Evolutionary conservation across 1,140 invertebrate genomes (phyloP), one percentile per base, ranked within the genome.

Genomic region (Sinella curviseta): DNA sequence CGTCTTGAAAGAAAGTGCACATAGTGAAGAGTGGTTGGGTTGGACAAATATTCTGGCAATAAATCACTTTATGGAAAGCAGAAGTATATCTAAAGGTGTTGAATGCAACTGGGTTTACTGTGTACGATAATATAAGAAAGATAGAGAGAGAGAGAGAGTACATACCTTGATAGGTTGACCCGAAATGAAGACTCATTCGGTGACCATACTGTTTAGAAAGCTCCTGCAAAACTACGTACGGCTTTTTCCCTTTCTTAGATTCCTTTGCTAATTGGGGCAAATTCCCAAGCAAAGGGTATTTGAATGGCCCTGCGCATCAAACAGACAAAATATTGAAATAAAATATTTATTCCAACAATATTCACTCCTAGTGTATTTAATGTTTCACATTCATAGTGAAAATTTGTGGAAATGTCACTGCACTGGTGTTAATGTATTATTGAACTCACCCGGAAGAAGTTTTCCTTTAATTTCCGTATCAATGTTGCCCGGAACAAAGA

Each of bases 121-220:
- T n/a, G n/a, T n/a, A n/a, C n/a, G n/a, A n/a, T n/a, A n/a, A n/a
- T n/a, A n/a, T n/a, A n/a, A n/a, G n/a, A n/a, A n/a, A n/a, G n/a
- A n/a, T n/a, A n/a, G n/a, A n/a, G n/a, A n/a, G n/a, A n/a, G 14
- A 65, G 26, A 65, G 26, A 70, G 12, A 30, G 31, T 31, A 60
- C 24, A 12, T 48, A 79, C 78, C 78, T 77, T 80, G 79, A 31
- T 80, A 80, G 1, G 79, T 80, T 55, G 79, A 33, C 0, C 79
- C 79, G 60, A 74, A 80, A 1, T 80, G 79, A 14, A 80, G 24
- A 36, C 75, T 77, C 79, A 80, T 80, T 2, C 76, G 31, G 60
- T 80, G 75, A 30, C 79, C 79, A 77, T 80, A 80, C 33, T 77
- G 36, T 26, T 60, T 74, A 14, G 79, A 77, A 26, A 80, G 65